These are phyloP conservation scores for Protodeltote pygarga DNA, from an alignment of 2,888 invertebrate genomes.

Conservation along the genomic window DNA sequence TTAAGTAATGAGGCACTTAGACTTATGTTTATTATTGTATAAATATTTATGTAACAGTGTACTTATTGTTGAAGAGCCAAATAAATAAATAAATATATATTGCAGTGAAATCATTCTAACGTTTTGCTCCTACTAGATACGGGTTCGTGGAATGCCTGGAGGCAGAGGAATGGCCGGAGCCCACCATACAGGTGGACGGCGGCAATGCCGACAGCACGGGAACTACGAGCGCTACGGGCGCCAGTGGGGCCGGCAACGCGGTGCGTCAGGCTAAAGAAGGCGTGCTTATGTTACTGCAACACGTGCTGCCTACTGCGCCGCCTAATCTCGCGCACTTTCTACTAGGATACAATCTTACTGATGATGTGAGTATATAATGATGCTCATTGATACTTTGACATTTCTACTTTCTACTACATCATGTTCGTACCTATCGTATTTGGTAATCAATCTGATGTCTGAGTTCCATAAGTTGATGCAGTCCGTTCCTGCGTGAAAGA, in stretches of 20 bases:
- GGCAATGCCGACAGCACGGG: constrained; percentile 82
- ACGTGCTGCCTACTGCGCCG: constrained; percentile 91
- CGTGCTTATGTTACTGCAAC: constrained; percentile 91
- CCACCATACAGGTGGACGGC: constrained; percentile 82
- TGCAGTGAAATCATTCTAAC: background rate
- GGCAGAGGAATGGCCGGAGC: constrained; percentile 77
- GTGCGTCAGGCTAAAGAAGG: constrained; percentile 88
- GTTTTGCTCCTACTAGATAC: constrained; percentile 52
- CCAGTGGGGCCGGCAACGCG: constrained; percentile 70
- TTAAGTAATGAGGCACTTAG: no score
- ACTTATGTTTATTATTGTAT: no score
- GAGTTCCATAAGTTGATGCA: no score
- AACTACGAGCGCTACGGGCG: constrained; percentile 82
- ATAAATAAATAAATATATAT: no score
- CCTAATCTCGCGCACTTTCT: constrained; percentile 96
- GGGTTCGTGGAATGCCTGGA: constrained; percentile 96
- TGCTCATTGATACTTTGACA: background rate
- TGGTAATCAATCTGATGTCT: no score
- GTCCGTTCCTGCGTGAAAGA: no score
- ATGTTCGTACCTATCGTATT: no score
- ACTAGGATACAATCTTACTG: constrained; percentile 93
- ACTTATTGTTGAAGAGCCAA: no score
- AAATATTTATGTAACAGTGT: no score
- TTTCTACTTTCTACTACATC: no score
- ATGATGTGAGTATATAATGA: constrained; percentile 87